These are phyloP conservation scores for Eulemur rufifrons DNA, from an alignment of 2,113 vertebrate species.

Conservation along the genomic window DNA sequence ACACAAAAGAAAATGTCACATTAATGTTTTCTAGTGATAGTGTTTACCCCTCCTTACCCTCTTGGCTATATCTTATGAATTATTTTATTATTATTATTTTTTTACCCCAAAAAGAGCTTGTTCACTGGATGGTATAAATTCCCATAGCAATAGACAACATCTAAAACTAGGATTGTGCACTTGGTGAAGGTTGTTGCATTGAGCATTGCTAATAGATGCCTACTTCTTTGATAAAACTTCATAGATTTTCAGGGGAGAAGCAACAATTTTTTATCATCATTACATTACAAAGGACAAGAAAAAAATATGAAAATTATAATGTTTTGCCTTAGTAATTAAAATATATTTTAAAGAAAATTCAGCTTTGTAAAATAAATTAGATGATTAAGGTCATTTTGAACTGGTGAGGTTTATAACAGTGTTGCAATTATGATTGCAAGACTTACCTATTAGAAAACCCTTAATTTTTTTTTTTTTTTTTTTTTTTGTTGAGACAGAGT, in stretches of 20 bases:
- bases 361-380: neutral
- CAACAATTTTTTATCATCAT: neutral
- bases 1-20: neutral
- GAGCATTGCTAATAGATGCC: neutral
- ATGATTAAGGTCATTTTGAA: neutral
- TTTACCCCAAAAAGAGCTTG: neutral
- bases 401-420: neutral
- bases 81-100: neutral
- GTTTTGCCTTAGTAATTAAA: neutral
- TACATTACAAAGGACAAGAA: neutral
- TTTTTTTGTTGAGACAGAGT: no score
- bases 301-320: neutral
- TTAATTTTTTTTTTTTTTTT: neutral
- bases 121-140: neutral
- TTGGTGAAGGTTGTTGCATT: neutral
- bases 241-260: slow-evolving; percentile 6
- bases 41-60: neutral
- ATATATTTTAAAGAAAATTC: slow-evolving; percentile 8
- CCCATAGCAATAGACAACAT: neutral
- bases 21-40: neutral
- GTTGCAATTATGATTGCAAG: neutral
- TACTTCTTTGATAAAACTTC: neutral
- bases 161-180: slow-evolving; percentile 43
- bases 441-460: neutral
- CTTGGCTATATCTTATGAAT: neutral